phyloP scores from a whole-genome alignment of 1,140 invertebrate genomes.

The Bradynema listronoti region DNA sequence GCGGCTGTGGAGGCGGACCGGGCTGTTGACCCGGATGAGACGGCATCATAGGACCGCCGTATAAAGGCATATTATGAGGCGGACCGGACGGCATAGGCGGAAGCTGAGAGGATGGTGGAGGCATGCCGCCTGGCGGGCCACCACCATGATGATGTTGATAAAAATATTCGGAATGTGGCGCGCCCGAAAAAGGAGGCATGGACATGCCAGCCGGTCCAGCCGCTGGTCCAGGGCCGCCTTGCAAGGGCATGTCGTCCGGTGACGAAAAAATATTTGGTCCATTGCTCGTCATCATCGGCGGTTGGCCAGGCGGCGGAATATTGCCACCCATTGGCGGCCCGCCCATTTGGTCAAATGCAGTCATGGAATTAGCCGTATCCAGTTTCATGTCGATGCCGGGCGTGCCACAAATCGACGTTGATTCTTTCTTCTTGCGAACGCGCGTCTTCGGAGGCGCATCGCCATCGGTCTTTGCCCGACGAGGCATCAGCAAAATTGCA shows the following conservation, averaged over 20 bases:
- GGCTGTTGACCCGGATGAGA: slow-evolving; percentile 10
- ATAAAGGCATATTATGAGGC: not conserved
- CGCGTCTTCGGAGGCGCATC: slow-evolving; percentile 15
- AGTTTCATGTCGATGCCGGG: slow-evolving; percentile 18
- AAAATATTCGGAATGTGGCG: slow-evolving; percentile 14
- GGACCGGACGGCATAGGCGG: not conserved
- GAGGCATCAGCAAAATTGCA: too few species aligned
- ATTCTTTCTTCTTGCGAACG: slow-evolving; percentile 29
- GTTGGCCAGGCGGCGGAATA: slow-evolving; percentile 1
- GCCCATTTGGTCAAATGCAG: slow-evolving; percentile 1
- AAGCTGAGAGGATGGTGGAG: not conserved
- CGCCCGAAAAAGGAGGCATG: not conserved
- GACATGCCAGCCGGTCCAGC: not conserved
- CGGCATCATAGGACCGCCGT: not conserved
- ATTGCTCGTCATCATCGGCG: slow-evolving; percentile 9
- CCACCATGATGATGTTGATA: slow-evolving; percentile 18
- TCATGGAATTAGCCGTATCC: slow-evolving; percentile 22
- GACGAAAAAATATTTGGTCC: slow-evolving; percentile 15
- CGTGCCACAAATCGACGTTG: slow-evolving; percentile 15
- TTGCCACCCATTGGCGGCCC: slow-evolving; percentile 16
- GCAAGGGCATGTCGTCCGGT: slow-evolving; percentile 9
- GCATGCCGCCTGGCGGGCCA: slow-evolving; percentile 13
- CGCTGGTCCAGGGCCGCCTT: slow-evolving; percentile 1
- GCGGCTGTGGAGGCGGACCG: slow-evolving; percentile 11
- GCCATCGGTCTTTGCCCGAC: not conserved